These are phyloP conservation scores for Fragum whitleyi DNA, from an alignment of 2,888 invertebrate genomes.

Conservation along the genomic window DNA sequence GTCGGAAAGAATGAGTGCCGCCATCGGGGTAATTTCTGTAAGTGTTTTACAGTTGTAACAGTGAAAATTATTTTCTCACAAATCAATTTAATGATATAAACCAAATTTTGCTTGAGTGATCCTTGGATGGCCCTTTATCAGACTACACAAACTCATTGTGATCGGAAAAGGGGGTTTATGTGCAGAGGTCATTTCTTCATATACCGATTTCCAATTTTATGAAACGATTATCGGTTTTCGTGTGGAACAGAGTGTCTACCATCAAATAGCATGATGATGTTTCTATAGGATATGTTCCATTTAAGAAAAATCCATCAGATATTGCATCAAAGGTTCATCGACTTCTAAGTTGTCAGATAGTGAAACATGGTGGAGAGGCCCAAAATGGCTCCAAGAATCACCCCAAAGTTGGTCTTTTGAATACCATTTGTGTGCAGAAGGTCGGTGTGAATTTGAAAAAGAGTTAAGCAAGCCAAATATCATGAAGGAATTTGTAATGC, in stretches of 20 bases:
- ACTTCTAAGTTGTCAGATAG: neutral
- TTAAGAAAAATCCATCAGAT: constrained; percentile 37
- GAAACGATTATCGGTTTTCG: constrained; percentile 22
- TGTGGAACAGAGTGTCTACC: constrained; percentile 26
- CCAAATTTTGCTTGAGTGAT: no score
- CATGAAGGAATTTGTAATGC: neutral
- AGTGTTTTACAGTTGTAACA: no score
- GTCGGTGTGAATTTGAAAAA: neutral
- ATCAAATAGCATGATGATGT: neutral
- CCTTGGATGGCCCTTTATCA: no score
- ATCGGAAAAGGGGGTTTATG: no score
- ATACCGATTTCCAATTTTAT: no score
- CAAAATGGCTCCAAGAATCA: constrained; percentile 24
- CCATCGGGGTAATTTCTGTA: no score
- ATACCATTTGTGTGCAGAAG: neutral
- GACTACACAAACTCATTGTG: no score
- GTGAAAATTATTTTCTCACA: no score
- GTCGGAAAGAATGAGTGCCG: no score
- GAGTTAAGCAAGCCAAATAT: constrained; percentile 12
- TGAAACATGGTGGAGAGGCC: constrained; percentile 36
- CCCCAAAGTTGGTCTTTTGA: neutral
- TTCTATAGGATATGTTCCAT: neutral
- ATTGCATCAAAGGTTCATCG: constrained; percentile 5
- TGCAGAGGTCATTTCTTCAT: no score
- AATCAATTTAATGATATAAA: no score